Conservation (phyloP, 2,888 invertebrate species). For the Aphodius sticticus region DNA sequence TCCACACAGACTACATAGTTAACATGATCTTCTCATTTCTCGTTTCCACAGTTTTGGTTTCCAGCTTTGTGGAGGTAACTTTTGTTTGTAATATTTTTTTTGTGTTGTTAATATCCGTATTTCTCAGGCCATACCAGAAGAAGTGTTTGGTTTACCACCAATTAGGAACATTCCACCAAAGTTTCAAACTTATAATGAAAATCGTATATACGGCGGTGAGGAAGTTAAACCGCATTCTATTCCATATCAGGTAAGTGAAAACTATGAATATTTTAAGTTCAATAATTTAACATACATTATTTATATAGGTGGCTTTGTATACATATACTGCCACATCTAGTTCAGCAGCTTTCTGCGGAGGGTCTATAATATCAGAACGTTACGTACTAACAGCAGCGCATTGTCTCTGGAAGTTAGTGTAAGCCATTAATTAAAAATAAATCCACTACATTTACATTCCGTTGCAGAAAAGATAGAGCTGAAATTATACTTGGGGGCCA, state of each 20-base stretch:
- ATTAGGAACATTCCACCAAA: neutral
- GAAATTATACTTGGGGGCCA: constrained; percentile 22
- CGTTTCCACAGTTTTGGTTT: neutral
- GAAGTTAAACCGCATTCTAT: constrained; percentile 28
- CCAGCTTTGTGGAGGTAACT: neutral
- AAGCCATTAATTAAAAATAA: neutral
- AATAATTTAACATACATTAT: neutral
- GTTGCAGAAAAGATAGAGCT: constrained; percentile 14
- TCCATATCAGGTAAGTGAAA: constrained; percentile 25
- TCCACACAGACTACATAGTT: neutral
- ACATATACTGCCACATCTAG: neutral
- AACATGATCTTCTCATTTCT: neutral
- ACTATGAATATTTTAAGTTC: neutral
- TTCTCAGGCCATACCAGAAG: neutral
- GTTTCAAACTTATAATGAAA: neutral
- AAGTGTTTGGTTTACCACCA: neutral
- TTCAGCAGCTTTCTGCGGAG: constrained; percentile 27
- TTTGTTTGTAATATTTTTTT: neutral
- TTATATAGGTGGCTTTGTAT: constrained; percentile 14
- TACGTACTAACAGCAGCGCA: constrained; percentile 33
- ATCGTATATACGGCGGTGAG: constrained; percentile 14
- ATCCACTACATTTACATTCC: neutral
- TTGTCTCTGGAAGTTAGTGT: constrained; percentile 19
- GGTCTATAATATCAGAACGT: constrained; percentile 27
- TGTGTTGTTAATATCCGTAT: neutral